Evolutionary conservation across 2,113 vertebrate species (phyloP), one percentile per base, ranked within the genome.

Genomic region (Peromyscus maniculatus): DNA sequence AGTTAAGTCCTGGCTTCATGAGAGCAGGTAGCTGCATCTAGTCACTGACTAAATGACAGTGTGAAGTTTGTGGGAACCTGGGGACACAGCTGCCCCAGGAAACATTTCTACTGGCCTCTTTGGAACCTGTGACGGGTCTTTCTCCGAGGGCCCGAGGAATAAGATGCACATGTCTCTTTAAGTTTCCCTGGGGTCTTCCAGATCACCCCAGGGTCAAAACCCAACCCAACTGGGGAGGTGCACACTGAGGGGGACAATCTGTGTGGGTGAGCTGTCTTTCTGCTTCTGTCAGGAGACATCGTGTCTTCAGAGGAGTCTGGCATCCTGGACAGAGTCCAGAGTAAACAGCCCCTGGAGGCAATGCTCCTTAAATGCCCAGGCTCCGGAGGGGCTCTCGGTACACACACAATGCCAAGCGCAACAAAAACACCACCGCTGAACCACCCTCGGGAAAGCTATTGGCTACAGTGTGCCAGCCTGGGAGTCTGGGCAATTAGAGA

Each of bases 311-410:
- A 98, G 15, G 13, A 71, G 96, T 94, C 96, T 97, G 97, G 97
- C 96, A 91, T 96, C 91, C 94, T 99, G 98, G 98, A 98, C 71
- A 55, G 33, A 91, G 90, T 98, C 97, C 98, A 98, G 96, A 95
- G 96, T 98, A 98, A 98, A 98, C 97, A 98, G 96, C 80, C 97
- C 97, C 97, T 96, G 59, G 97, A 98, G 95, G 88, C 98, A 98
- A 97, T 26, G 28, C 93, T 98, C 90, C 97, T 97, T 93, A 98
- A 98, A 98, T 96, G 94, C 94, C 97, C 96, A 98, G 97, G 84
- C 84, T 87, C 62, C 46, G 3, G 64, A 52, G 84, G 43, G 64
- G 64, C 46, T 87, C 46, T 96, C 72, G 28, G 59, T 55, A n/a
- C 67, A 79, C 74, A 77, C 67, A 97, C 77, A 89, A 93, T 96